Evolutionary conservation across 1,140 invertebrate genomes (phyloP).

Genomic region (Drosophila elegans): DNA sequence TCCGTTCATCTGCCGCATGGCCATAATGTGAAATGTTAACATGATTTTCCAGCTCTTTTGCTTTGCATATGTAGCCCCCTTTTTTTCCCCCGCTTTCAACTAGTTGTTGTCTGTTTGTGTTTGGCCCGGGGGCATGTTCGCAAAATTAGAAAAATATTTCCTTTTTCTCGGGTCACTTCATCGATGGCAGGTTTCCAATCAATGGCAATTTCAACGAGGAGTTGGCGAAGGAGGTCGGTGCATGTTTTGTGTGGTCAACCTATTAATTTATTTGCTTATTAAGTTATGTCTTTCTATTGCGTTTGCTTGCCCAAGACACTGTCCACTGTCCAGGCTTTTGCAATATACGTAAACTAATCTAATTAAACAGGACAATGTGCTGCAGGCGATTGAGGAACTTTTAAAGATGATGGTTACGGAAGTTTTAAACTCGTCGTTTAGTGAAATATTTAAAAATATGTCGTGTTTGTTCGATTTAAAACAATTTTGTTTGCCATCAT

Average conservation of each 20-base stretch:
- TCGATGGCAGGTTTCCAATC: slow-evolving; percentile 50
- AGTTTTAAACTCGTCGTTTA: no score
- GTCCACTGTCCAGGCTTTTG: slow-evolving; percentile 25
- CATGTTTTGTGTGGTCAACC: slow-evolving; percentile 33
- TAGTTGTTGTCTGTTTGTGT: slow-evolving; percentile 38
- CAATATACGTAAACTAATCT: slow-evolving; percentile 60
- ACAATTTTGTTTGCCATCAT: no score
- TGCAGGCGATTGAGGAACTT: not conserved
- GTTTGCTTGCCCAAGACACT: slow-evolving; percentile 39
- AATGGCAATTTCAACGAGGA: slow-evolving; percentile 35
- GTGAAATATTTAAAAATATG: no score
- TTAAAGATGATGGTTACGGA: not conserved
- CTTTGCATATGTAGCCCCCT: slow-evolving; percentile 48
- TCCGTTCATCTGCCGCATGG: slow-evolving; percentile 20
- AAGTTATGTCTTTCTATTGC: slow-evolving; percentile 65
- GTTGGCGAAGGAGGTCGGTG: not conserved
- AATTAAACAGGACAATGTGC: slow-evolving; percentile 48
- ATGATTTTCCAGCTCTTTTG: slow-evolving; percentile 65
- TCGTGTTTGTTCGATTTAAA: no score
- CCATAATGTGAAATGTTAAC: slow-evolving; percentile 70
- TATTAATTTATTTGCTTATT: slow-evolving; percentile 78
- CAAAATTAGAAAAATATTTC: slow-evolving; percentile 68
- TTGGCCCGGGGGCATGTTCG: slow-evolving; percentile 41
- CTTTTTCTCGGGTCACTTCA: slow-evolving; percentile 7
- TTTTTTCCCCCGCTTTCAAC: not conserved